These are phyloP conservation scores for Esperia sulphurella DNA, from an alignment of 2,888 invertebrate species.

Conservation along the genomic window DNA sequence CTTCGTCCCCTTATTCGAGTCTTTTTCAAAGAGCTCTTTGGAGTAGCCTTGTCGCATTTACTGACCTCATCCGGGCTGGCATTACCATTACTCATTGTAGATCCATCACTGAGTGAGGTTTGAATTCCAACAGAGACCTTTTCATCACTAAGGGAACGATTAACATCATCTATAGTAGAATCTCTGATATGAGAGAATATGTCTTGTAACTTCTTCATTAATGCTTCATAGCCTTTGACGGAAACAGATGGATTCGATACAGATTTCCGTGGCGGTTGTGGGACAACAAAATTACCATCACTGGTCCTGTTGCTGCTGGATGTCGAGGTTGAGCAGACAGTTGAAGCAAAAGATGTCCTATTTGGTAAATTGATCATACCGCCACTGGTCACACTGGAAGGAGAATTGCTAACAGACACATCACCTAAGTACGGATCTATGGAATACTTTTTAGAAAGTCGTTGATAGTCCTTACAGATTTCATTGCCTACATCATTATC, in stretches of 20 bases:
- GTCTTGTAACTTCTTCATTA: slow-evolving; percentile 66
- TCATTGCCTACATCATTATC: slow-evolving; percentile 70
- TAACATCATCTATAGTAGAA: slow-evolving; percentile 44
- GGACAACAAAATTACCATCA: slow-evolving; percentile 71
- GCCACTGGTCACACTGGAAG: slow-evolving; percentile 70
- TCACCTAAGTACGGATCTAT: slow-evolving; percentile 70
- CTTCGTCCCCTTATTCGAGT: slow-evolving; percentile 64
- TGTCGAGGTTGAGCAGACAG: slow-evolving; percentile 60
- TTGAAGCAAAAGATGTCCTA: slow-evolving; percentile 66
- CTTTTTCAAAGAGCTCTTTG: slow-evolving; percentile 75
- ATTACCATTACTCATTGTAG: slow-evolving; percentile 56
- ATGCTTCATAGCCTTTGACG: slow-evolving; percentile 64
- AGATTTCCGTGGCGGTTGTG: slow-evolving; percentile 68
- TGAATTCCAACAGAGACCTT: slow-evolving; percentile 66
- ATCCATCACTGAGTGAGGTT: slow-evolving; percentile 49
- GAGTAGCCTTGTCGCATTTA: slow-evolving; percentile 66
- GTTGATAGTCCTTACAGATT: slow-evolving; percentile 70
- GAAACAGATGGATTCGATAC: slow-evolving; percentile 55
- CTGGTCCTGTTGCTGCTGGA: slow-evolving; percentile 61
- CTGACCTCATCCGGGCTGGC: slow-evolving; percentile 65
- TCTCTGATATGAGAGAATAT: slow-evolving; percentile 64
- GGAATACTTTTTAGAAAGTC: slow-evolving; percentile 66
- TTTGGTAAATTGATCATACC: slow-evolving; percentile 65
- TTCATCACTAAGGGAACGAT: slow-evolving; percentile 51
- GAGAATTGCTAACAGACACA: slow-evolving; percentile 62